These are phyloP conservation scores for Nothoprocta pentlandii DNA, from an alignment of 2,113 vertebrate species.

Conservation along the genomic window DNA sequence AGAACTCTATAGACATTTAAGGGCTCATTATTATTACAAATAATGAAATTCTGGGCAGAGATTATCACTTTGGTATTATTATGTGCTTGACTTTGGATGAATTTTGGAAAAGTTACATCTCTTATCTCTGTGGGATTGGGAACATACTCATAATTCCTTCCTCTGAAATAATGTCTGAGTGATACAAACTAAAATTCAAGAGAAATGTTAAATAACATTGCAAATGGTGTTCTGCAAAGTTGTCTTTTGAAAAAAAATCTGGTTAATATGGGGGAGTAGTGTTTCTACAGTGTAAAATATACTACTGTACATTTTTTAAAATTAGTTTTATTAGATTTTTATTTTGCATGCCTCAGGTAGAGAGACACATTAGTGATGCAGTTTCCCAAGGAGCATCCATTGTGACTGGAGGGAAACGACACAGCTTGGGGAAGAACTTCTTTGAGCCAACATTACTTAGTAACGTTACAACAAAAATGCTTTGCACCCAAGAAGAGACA, in stretches of 20 bases:
- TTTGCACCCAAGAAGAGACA: constrained; percentile 90
- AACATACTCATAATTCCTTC: not conserved
- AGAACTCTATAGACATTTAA: not conserved
- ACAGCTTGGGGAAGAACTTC: constrained; percentile 86
- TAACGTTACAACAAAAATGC: constrained; percentile 87
- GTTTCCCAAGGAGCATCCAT: constrained; percentile 88
- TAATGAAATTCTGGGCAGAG: not conserved
- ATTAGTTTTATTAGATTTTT: not conserved
- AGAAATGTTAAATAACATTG: not conserved
- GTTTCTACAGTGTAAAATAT: not conserved
- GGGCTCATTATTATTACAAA: not conserved
- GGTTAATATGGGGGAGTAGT: not conserved
- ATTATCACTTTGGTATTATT: not conserved
- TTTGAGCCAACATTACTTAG: constrained; percentile 93
- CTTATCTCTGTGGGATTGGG: not conserved
- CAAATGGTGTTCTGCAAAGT: not conserved
- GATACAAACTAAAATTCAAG: not conserved
- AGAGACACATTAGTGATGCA: constrained; percentile 88
- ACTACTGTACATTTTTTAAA: not conserved
- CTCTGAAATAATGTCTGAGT: not conserved
- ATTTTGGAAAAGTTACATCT: not conserved
- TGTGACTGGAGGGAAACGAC: constrained; percentile 88
- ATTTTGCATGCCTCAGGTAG: constrained; percentile 80
- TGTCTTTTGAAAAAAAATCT: not conserved
- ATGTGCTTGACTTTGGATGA: not conserved